Evolutionary conservation across 1,140 invertebrate genomes (phyloP), one percentile per base, ranked within the genome.

Genomic region (Plodia interpunctella): DNA sequence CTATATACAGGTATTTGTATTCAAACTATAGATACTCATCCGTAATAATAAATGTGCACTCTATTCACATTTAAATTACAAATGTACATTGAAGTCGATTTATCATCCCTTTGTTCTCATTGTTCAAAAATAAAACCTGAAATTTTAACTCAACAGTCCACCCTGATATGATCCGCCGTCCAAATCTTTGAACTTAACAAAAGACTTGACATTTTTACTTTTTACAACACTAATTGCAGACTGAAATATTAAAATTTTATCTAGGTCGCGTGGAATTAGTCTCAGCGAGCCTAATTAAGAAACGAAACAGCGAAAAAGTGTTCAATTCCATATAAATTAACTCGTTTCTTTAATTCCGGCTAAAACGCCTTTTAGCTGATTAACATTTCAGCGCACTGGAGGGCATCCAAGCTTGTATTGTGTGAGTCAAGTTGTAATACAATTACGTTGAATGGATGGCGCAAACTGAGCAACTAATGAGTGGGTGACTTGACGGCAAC

Each of bases 351-450:
- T 82, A 80, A 81, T 83, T 59, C 25, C 63, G 59, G 72, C 61
- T 68, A 76, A 79, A 72, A 82, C 75, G 64, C 66, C 80, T 86
- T 78, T 86, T 83, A 86, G 80, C 72, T 83, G 80, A 86, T 86
- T 83, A 86, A 83, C 74, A 80, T 83, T 77, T 86, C 77, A 83
- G 67, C 70, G 67, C 70, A 68, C 70, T 83, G 83, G 80, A 83
- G 69, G 66, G 61, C 60, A 59, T 82, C 72, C 75, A 78, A 76
- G 49, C 68, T n/a, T n/a, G n/a, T n/a, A n/a, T n/a, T n/a, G n/a
- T 57, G 60, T 86, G 80, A 83, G 81, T 83, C 76, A 77, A 75
- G 74, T 25, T 66, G 68, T 72, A 76, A 75, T 60, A 65, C 70
- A 75, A 79, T 77, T 79, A 79, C 18, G 70, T 61, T 58, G 72